Conservation (phyloP, 1,140 invertebrate species). For the Magallana gigas region DNA sequence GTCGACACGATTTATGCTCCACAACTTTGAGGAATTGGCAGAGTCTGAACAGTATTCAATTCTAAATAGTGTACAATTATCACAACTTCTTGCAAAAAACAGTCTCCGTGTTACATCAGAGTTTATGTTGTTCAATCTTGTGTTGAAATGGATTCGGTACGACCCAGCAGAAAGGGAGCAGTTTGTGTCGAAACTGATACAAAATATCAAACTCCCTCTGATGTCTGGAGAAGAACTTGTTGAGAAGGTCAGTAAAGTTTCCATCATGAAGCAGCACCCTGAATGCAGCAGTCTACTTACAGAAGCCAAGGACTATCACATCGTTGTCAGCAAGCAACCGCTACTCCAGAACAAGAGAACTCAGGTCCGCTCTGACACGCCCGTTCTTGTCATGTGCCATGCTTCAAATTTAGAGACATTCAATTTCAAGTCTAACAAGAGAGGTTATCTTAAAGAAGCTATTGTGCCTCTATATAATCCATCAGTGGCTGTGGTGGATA, state of each 20-base stretch:
- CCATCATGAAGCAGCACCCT: constrained; percentile 71
- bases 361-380: constrained; percentile 73
- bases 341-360: constrained; percentile 73
- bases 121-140: constrained; percentile 73
- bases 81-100: constrained; percentile 71
- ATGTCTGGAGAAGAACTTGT: constrained; percentile 77
- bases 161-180: constrained; percentile 63
- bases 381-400: constrained; percentile 75
- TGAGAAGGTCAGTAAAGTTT: constrained; percentile 75
- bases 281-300: constrained; percentile 74
- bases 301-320: constrained; percentile 78
- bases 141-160: constrained; percentile 74
- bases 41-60: constrained; percentile 74
- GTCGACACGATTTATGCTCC: constrained; percentile 71
- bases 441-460: constrained; percentile 72
- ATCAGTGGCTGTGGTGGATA: constrained; percentile 77
- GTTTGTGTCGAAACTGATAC: constrained; percentile 71
- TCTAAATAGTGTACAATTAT: constrained; percentile 71
- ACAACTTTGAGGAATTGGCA: constrained; percentile 75
- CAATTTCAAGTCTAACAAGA: constrained; percentile 71
- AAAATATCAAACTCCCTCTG: constrained; percentile 75
- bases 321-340: constrained; percentile 76
- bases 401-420: constrained; percentile 75
- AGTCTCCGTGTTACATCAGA: constrained; percentile 73
- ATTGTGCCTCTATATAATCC: constrained; percentile 76